These are phyloP conservation scores for Ceraclea dissimilis DNA, from an alignment of 2,888 invertebrate genomes.

Conservation along the genomic window DNA sequence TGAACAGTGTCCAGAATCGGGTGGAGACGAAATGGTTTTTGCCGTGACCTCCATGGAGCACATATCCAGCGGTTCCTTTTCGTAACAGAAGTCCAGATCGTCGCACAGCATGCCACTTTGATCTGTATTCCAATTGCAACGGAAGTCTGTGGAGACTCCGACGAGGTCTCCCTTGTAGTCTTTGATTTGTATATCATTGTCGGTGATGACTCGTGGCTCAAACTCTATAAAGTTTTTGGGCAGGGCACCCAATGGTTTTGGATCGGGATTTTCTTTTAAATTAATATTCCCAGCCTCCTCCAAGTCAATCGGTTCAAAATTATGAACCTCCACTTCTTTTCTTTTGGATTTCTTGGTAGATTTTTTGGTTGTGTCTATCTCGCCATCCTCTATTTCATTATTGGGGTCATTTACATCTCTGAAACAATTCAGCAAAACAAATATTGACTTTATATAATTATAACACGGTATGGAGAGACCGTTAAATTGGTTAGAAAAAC, in stretches of 20 bases:
- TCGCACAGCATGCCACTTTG: slow-evolving; percentile 20
- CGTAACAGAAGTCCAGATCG: slow-evolving; percentile 21
- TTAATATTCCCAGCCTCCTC: slow-evolving; percentile 24
- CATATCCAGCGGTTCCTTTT: slow-evolving; percentile 6
- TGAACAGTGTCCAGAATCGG: slow-evolving; percentile 21
- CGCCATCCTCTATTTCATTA: slow-evolving; percentile 22
- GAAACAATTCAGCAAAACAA: slow-evolving; percentile 12
- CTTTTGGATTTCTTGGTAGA: slow-evolving; percentile 13
- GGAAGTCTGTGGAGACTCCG: slow-evolving; percentile 39
- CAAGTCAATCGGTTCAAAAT: slow-evolving; percentile 30
- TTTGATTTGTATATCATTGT: slow-evolving; percentile 32
- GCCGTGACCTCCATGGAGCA: not conserved
- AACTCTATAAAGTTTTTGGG: slow-evolving; percentile 40
- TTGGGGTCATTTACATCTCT: slow-evolving; percentile 17
- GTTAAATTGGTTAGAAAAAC: too few species aligned
- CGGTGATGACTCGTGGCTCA: slow-evolving; percentile 36
- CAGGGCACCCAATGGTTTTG: slow-evolving; percentile 37
- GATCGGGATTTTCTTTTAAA: slow-evolving; percentile 27
- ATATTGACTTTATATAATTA: not conserved
- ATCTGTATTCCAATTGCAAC: slow-evolving; percentile 32
- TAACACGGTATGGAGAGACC: too few species aligned
- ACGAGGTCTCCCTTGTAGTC: slow-evolving; percentile 37
- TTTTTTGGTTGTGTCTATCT: slow-evolving; percentile 16
- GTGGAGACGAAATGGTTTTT: slow-evolving; percentile 9
- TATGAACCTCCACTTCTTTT: slow-evolving; percentile 20